A percentile compares a stretch with the other conserved stretches of the same genome.
phyloP scores from a whole-genome alignment of 2,797 vertebrate species.

The Coccyzus lansbergi region DNA sequence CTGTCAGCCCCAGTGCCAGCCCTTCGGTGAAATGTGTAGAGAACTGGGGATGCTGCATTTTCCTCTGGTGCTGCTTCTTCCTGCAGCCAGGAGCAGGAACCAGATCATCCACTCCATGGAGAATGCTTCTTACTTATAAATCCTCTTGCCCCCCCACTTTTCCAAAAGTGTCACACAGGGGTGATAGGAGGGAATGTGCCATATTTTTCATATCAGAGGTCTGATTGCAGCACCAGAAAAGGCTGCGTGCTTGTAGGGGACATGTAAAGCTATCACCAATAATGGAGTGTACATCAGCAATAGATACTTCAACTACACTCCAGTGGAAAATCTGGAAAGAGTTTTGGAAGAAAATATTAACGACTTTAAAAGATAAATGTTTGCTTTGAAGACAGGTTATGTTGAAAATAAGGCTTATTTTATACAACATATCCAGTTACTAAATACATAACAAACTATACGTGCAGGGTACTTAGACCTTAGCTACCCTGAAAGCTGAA shows the following conservation, averaged over 20 bases:
- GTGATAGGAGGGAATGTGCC: background rate
- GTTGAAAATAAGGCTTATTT: conserved; percentile 56
- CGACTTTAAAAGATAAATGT: conserved; percentile 11
- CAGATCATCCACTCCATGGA: background rate
- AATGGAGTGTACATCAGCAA: background rate
- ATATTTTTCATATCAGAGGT: background rate
- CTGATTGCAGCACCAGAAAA: background rate
- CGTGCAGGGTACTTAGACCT: conserved; percentile 16
- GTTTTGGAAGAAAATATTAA: conserved; percentile 1
- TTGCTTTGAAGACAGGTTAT: conserved; percentile 36
- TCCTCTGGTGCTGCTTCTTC: background rate
- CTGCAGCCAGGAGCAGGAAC: background rate
- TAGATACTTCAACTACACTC: background rate
- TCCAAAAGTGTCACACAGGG: background rate
- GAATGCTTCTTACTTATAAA: background rate
- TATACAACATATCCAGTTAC: background rate
- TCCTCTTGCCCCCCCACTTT: background rate
- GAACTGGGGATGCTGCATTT: background rate
- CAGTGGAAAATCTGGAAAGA: too few species aligned
- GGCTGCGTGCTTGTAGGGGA: background rate
- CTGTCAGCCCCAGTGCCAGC: background rate
- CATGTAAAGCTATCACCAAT: background rate
- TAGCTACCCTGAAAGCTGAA: conserved; percentile 45
- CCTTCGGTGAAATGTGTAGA: fast-evolving
- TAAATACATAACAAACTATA: background rate